Percentiles rank a stretch among this genome's conserved stretches.
phyloP scores from a whole-genome alignment of 2,113 vertebrate species.

The Pseudorectes ferrugineus region DNA sequence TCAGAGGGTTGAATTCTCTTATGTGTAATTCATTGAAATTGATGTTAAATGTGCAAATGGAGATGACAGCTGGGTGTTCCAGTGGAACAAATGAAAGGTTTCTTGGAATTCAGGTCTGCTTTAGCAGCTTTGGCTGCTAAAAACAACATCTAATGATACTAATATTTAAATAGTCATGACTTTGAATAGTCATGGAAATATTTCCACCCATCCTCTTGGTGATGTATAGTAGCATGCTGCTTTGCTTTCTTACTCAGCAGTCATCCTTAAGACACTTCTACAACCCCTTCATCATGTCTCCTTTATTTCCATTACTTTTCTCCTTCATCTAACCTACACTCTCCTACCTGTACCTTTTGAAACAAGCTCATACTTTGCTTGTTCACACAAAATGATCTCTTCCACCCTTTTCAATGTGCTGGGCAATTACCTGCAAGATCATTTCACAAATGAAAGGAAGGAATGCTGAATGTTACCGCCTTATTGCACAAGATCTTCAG shows the following conservation, averaged over 20 bases:
- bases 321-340: neutral
- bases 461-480: neutral
- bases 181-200: neutral
- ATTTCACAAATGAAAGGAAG: neutral
- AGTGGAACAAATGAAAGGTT: neutral
- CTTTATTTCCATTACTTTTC: neutral
- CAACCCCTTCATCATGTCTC: neutral
- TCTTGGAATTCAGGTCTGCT: constrained; percentile 18
- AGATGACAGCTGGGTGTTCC: neutral
- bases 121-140: neutral
- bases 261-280: neutral
- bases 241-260: neutral
- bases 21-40: neutral
- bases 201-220: neutral
- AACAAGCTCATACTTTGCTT: neutral
- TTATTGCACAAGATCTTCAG: neutral
- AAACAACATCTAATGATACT: neutral
- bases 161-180: neutral
- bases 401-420: neutral
- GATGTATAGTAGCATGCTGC: neutral
- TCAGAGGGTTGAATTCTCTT: constrained; percentile 10
- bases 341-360: neutral
- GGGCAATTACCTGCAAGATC: neutral
- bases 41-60: constrained; percentile 10
- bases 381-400: neutral